Evolutionary conservation across 1,140 invertebrate genomes (phyloP).

Genomic region (Triops cancriformis): DNA sequence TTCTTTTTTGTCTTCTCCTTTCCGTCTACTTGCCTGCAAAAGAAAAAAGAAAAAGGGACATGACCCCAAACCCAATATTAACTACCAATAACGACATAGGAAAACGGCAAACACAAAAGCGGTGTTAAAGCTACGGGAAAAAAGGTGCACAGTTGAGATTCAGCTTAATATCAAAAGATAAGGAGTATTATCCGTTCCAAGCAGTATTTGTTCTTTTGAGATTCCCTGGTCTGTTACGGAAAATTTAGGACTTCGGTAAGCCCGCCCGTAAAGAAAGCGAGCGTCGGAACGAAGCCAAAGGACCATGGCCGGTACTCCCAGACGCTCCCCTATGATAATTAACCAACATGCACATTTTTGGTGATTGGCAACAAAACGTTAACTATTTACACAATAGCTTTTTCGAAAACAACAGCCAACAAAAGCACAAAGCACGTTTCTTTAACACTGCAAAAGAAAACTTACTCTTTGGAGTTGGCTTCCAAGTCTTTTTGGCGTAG

Average conservation of each 20-base stretch:
- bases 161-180: neutral
- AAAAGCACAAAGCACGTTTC: slow-evolving; percentile 28
- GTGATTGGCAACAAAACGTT: slow-evolving; percentile 21
- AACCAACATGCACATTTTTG: slow-evolving; percentile 23
- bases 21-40: slow-evolving; percentile 48
- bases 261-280: slow-evolving; percentile 1
- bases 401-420: neutral
- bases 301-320: slow-evolving; percentile 29
- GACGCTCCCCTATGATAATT: slow-evolving; percentile 21
- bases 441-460: slow-evolving; percentile 18
- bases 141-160: neutral
- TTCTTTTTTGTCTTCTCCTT: slow-evolving; percentile 53
- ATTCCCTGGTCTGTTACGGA: neutral
- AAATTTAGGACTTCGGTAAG: neutral
- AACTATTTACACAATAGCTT: neutral
- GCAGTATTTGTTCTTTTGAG: neutral
- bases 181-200: neutral
- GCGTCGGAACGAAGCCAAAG: slow-evolving; percentile 23
- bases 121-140: neutral
- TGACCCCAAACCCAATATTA: slow-evolving; percentile 18
- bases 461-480: slow-evolving; percentile 77
- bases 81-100: neutral
- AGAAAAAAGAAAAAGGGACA: slow-evolving; percentile 19
- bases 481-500: slow-evolving; percentile 71
- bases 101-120: neutral